Conservation (phyloP, 2,888 invertebrate species). For the Drosophila anomelani region DNA sequence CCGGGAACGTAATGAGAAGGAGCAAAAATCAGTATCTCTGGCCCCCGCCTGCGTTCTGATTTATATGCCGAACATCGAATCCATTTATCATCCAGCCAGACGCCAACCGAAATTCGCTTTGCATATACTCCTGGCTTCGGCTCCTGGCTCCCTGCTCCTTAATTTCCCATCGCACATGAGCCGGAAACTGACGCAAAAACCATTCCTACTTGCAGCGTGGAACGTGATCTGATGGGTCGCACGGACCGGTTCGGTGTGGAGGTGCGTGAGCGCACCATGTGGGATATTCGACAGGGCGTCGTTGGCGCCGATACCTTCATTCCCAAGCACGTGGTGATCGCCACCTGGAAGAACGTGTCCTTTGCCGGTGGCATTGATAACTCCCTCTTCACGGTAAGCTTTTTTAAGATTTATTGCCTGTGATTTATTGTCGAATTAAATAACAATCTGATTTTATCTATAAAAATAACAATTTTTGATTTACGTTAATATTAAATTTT, state of each 20-base stretch:
- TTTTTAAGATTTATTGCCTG: no score
- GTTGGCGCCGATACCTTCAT: constrained; percentile 95
- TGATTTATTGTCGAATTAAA: neutral
- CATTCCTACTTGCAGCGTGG: constrained; percentile 85
- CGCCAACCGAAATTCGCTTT: constrained; percentile 40
- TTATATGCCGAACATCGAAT: constrained; percentile 76
- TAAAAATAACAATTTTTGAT: neutral
- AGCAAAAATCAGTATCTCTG: constrained; percentile 55
- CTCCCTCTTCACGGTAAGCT: constrained; percentile 88
- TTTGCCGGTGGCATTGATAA: constrained; percentile 95
- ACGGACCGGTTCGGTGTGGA: constrained; percentile 94
- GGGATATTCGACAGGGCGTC: constrained; percentile 95
- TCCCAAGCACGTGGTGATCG: constrained; percentile 95
- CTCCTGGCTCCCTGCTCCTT: constrained; percentile 48
- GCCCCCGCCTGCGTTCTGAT: constrained; percentile 55
- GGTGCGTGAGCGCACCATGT: constrained; percentile 92
- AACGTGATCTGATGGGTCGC: constrained; percentile 89
- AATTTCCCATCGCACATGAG: constrained; percentile 38
- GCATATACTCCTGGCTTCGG: constrained; percentile 12
- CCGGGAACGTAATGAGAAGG: constrained; percentile 31
- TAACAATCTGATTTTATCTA: neutral
- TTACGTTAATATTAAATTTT: neutral
- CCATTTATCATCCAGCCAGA: constrained; percentile 78
- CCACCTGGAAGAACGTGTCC: constrained; percentile 98
- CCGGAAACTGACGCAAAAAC: constrained; percentile 20